Percentiles rank a stretch among this genome's conserved stretches.
Evolutionary conservation across 2,888 invertebrate species (phyloP).

Genomic region (Mythimna albipuncta): DNA sequence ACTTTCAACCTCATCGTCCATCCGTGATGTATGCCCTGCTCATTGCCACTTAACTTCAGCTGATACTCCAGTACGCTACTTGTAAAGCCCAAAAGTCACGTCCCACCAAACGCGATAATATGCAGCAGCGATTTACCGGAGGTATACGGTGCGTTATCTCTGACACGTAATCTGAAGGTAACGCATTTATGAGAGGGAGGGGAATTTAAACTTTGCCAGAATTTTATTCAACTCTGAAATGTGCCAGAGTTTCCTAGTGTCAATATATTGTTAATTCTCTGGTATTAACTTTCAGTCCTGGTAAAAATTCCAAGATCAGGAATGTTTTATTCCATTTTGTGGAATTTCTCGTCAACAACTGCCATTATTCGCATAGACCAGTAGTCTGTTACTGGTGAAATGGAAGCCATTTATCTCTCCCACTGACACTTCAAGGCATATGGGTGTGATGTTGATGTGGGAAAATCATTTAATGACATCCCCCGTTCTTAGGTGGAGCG

Average conservation of each 20-base stretch:
- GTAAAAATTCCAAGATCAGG: background rate
- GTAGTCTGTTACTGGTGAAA: background rate
- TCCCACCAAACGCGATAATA: constrained; percentile 23
- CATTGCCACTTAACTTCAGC: background rate
- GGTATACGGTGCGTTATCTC: constrained; percentile 38
- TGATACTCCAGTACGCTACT: constrained; percentile 9
- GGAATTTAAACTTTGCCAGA: constrained; percentile 6
- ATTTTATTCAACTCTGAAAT: constrained; percentile 1
- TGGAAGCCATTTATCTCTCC: background rate
- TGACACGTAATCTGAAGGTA: constrained; percentile 44
- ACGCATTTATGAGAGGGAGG: constrained; percentile 26
- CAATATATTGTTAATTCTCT: background rate
- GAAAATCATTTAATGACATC: too few relatives aligned
- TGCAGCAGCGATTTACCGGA: constrained; percentile 45
- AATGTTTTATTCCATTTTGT: background rate
- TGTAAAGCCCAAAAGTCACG: constrained; percentile 16
- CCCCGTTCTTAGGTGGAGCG: too few relatives aligned
- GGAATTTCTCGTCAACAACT: background rate
- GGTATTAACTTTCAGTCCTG: background rate
- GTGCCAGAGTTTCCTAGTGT: background rate
- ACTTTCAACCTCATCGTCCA: too few relatives aligned
- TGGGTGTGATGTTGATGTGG: too few relatives aligned
- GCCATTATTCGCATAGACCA: background rate
- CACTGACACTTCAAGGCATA: background rate
- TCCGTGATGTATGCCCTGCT: too few relatives aligned